phyloP scores from a whole-genome alignment of 2,888 invertebrate genomes.

The Tridacna gigas region DNA sequence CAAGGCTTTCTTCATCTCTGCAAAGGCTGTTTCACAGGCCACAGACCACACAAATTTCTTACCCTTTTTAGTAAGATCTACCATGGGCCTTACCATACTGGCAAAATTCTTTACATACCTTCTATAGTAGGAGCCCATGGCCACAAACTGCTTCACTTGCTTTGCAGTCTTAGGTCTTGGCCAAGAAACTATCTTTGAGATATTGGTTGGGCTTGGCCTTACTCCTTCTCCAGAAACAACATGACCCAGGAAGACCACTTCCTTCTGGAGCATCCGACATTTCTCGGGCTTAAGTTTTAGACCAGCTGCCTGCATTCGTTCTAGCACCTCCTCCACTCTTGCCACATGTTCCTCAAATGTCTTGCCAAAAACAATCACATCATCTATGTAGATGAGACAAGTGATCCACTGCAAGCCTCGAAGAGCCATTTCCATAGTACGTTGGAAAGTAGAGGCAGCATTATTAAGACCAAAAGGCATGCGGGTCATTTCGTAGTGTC shows the following conservation, averaged over 20 bases:
- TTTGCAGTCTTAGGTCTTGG: conserved; percentile 13
- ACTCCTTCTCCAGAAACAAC: conserved; percentile 22
- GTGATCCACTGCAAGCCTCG: conserved; percentile 49
- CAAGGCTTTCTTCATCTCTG: conserved; percentile 30
- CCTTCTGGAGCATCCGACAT: conserved; percentile 33
- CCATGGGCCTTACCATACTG: conserved; percentile 47
- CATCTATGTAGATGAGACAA: conserved; percentile 46
- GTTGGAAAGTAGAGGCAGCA: conserved; percentile 35
- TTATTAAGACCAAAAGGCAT: conserved; percentile 44
- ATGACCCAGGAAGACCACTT: conserved; percentile 34
- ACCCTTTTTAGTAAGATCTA: conserved; percentile 41
- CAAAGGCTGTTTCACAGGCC: conserved; percentile 40
- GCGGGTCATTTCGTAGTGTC: conserved; percentile 42
- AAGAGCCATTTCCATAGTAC: conserved; percentile 39
- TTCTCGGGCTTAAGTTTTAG: conserved; percentile 56
- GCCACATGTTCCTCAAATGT: conserved; percentile 48
- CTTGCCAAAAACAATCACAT: conserved; percentile 35
- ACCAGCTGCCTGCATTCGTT: conserved; percentile 31
- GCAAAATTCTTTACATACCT: conserved; percentile 50
- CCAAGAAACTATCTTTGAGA: conserved; percentile 13
- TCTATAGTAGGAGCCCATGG: conserved; percentile 28
- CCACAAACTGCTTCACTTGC: conserved; percentile 26
- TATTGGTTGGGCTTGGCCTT: not conserved
- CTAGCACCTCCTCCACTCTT: conserved; percentile 52
- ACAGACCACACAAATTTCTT: conserved; percentile 48